These are phyloP conservation scores for Periparus ater DNA, from an alignment of 2,797 vertebrate genomes.

Conservation along the genomic window DNA sequence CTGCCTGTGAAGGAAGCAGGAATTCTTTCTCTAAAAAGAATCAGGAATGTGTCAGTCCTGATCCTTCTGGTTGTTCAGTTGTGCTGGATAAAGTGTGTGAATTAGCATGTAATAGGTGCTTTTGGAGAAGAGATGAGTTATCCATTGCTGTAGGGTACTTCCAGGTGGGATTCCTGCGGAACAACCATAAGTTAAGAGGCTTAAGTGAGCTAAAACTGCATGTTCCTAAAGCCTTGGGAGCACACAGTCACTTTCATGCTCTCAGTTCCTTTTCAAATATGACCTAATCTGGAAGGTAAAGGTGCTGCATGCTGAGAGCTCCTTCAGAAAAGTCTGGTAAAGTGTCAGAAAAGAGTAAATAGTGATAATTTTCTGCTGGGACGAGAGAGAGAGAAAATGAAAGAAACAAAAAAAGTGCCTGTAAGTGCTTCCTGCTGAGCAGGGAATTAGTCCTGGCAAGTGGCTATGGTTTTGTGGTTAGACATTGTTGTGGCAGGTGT, in stretches of 20 bases:
- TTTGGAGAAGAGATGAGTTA: not conserved
- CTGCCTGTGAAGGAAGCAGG: not conserved
- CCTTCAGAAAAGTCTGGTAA: not conserved
- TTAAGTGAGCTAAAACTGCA: not conserved
- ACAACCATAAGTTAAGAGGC: not conserved
- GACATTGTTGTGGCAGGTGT: slow-evolving; percentile 6
- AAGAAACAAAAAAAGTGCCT: not conserved
- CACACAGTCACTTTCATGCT: not conserved
- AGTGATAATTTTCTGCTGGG: not conserved
- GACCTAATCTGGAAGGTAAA: not conserved
- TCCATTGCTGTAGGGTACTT: not conserved
- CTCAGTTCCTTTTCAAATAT: not conserved
- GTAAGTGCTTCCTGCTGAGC: slow-evolving; percentile 14
- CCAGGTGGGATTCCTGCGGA: not conserved
- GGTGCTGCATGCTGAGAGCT: not conserved
- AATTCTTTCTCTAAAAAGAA: not conserved
- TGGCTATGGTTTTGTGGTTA: not conserved
- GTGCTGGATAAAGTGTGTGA: not conserved
- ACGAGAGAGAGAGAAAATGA: not conserved
- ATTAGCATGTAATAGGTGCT: not conserved
- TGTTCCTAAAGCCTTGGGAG: not conserved
- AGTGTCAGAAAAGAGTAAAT: not conserved
- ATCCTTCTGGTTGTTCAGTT: not conserved
- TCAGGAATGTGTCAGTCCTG: not conserved
- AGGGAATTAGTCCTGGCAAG: slow-evolving; percentile 32